These are phyloP conservation scores for Julus scandinavius DNA, from an alignment of 2,888 invertebrate genomes.

Conservation along the genomic window DNA sequence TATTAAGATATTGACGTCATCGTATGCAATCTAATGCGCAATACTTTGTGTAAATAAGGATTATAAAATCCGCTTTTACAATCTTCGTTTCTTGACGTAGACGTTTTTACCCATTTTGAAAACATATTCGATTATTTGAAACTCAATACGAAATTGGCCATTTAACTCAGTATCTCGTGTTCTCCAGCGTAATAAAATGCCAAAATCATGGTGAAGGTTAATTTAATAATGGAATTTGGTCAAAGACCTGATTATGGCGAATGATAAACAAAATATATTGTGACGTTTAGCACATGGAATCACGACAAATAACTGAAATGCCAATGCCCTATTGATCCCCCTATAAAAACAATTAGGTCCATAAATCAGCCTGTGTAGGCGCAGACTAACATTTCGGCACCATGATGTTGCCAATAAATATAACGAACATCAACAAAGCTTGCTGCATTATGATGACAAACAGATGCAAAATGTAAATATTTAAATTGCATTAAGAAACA, in stretches of 20 bases:
- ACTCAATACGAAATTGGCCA: background rate
- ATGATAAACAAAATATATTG: slow-evolving; percentile 14
- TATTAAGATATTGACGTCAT: too few relatives aligned
- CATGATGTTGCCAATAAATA: background rate
- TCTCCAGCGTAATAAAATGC: background rate
- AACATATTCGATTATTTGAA: background rate
- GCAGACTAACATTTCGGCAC: background rate
- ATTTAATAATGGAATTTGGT: background rate
- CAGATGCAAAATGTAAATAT: slow-evolving; percentile 10
- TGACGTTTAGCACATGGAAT: slow-evolving; percentile 21
- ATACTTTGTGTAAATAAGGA: background rate
- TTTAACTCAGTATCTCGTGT: slow-evolving; percentile 5
- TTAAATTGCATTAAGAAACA: background rate
- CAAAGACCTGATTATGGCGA: slow-evolving; percentile 25
- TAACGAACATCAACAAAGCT: background rate
- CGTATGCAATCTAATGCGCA: background rate
- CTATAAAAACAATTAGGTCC: background rate
- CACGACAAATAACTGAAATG: slow-evolving; percentile 13
- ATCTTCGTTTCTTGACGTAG: background rate
- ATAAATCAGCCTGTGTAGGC: slow-evolving; percentile 22
- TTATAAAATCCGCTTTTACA: background rate
- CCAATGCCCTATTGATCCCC: slow-evolving; percentile 4
- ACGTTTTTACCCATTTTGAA: background rate
- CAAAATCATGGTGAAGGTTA: slow-evolving; percentile 22
- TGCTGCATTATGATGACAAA: background rate